phyloP scores from a whole-genome alignment of 1,140 invertebrate species.

The Homalodisca vitripennis region DNA sequence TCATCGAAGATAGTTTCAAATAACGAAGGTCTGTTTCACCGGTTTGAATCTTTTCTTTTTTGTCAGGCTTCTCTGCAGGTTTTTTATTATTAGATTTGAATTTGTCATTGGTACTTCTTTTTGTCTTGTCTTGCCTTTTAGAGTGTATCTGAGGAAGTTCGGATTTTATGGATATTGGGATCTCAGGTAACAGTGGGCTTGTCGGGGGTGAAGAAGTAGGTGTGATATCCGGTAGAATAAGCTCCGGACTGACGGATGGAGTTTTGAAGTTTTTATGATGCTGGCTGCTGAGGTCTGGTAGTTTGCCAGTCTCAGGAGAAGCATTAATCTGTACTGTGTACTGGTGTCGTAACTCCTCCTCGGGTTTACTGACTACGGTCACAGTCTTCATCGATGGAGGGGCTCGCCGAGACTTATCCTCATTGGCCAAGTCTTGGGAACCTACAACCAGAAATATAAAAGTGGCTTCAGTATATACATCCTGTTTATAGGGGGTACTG shows the following conservation, averaged over 20 bases:
- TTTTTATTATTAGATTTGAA: not conserved
- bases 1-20: constrained; percentile 14
- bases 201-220: constrained; percentile 12
- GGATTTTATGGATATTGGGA: not conserved
- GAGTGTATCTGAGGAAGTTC: constrained; percentile 20
- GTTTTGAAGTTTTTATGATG: not conserved
- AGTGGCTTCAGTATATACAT: too few species aligned
- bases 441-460: not conserved
- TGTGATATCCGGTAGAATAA: constrained; percentile 20
- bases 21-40: not conserved
- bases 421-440: not conserved
- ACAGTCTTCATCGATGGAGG: constrained; percentile 22
- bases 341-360: constrained; percentile 36
- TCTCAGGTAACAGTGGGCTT: not conserved
- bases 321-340: constrained; percentile 42
- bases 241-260: constrained; percentile 11
- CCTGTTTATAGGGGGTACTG: too few species aligned
- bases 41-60: constrained; percentile 1
- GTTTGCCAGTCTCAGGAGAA: constrained; percentile 32
- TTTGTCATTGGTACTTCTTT: not conserved
- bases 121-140: not conserved
- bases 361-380: constrained; percentile 32
- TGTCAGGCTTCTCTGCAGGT: not conserved
- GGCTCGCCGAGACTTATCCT: constrained; percentile 2
- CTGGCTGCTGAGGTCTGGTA: constrained; percentile 3